Evolutionary conservation across 2,113 vertebrate genomes (phyloP).

Genomic region (Rhinolophus ferrumequinum): DNA sequence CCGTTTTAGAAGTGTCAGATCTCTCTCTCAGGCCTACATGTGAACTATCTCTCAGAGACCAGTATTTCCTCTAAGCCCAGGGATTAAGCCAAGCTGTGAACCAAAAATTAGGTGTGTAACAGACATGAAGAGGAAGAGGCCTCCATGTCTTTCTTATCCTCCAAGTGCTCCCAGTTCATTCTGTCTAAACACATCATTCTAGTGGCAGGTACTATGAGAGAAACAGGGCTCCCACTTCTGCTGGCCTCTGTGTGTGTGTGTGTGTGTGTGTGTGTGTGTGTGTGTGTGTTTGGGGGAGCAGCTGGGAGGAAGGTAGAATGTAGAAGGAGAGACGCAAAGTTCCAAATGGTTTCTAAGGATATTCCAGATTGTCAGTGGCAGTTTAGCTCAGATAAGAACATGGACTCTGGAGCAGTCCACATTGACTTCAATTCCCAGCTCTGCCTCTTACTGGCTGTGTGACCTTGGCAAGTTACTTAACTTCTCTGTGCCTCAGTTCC

Average conservation of each 20-base stretch:
- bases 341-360: neutral
- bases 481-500: slow-evolving; percentile 1
- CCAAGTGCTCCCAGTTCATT: neutral
- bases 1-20: neutral
- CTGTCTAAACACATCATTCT: neutral
- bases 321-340: neutral
- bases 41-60: neutral
- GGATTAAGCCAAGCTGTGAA: neutral
- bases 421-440: neutral
- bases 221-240: neutral
- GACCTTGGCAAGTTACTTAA: neutral
- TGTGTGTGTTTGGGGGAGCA: neutral
- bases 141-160: neutral
- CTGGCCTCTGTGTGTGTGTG: neutral
- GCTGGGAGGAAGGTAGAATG: neutral
- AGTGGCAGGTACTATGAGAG: neutral
- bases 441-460: neutral
- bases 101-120: neutral
- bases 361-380: neutral
- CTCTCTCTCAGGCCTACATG: neutral
- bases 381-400: neutral
- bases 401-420: neutral
- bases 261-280: too few species aligned
- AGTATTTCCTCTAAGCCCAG: neutral
- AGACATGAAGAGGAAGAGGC: neutral